Conservation (phyloP, 2,888 invertebrate species). For the Alloplasta piceator region DNA sequence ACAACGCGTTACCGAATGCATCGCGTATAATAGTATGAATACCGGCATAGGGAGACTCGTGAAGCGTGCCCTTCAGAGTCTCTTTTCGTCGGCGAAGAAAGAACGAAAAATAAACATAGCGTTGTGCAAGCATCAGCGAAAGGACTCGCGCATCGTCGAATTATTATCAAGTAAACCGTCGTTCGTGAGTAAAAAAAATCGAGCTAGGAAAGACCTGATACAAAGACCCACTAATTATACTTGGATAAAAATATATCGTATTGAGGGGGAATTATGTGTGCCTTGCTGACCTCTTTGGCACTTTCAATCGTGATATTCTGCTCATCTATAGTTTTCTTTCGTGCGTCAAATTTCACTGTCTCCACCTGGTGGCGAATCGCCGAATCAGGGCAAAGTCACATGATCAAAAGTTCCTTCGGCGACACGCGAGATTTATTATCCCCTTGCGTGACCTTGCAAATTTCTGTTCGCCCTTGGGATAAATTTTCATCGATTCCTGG, state of each 20-base stretch:
- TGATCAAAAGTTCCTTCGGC: not conserved
- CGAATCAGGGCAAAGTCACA: not conserved
- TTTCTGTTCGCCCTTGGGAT: not conserved
- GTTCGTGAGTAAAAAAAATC: conserved; percentile 51
- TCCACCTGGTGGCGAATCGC: not conserved
- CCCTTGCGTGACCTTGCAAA: not conserved
- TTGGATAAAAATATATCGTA: not conserved
- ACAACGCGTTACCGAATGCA: conserved; percentile 10
- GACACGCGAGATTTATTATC: not conserved
- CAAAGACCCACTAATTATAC: not conserved
- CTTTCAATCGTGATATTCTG: conserved; percentile 48
- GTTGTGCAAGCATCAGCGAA: not conserved
- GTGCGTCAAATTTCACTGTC: not conserved
- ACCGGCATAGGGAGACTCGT: conserved; percentile 34
- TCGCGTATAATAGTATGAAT: conserved; percentile 48
- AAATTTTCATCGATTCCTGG: not conserved
- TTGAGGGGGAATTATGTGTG: not conserved
- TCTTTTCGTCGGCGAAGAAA: conserved; percentile 35
- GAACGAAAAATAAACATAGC: conserved; percentile 28
- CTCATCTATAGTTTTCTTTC: conserved; percentile 3
- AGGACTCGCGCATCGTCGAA: conserved; percentile 39
- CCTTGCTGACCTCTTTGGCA: conserved; percentile 33
- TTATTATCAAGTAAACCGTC: conserved; percentile 42
- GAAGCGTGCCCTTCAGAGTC: conserved; percentile 42
- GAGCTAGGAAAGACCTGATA: not conserved